Percentiles rank a stretch among this genome's conserved stretches.
Conservation (phyloP, 2,888 invertebrate genomes). For the Sympetrum striolatum region DNA sequence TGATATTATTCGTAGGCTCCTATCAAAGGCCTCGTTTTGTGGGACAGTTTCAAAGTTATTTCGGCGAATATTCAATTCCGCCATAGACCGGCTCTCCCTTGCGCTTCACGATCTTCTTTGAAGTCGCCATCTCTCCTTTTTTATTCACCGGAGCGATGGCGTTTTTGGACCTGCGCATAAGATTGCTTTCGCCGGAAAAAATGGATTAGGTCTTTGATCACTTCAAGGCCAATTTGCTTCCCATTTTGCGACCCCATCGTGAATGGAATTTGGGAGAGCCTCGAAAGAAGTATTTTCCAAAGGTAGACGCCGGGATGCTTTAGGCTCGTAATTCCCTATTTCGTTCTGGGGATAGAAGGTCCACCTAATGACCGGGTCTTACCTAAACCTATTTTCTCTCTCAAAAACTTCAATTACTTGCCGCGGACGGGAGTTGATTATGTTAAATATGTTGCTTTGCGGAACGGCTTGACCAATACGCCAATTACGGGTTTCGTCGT, state of each 20-base stretch:
- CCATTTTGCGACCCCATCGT: background rate
- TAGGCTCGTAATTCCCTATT: too few species aligned
- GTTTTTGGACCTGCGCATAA: slow-evolving; percentile 8
- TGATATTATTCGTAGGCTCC: background rate
- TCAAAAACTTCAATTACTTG: too few species aligned
- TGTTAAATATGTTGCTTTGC: too few species aligned
- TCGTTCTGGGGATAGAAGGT: too few species aligned
- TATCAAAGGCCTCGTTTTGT: background rate
- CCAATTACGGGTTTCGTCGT: background rate
- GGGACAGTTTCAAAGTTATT: slow-evolving; percentile 28
- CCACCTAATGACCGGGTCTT: too few species aligned
- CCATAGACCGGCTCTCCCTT: background rate
- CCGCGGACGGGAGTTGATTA: too few species aligned
- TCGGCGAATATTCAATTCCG: slow-evolving; percentile 36
- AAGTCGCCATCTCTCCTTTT: slow-evolving; percentile 11
- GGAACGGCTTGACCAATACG: too few species aligned
- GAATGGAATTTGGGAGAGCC: slow-evolving; percentile 18
- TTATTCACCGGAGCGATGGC: background rate
- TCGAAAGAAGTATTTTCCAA: background rate
- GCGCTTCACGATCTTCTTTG: background rate
- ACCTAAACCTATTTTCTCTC: too few species aligned
- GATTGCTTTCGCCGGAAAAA: background rate
- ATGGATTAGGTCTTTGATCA: slow-evolving; percentile 34
- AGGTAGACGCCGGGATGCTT: background rate
- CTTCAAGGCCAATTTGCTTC: slow-evolving; percentile 42